Evolutionary conservation across 2,888 invertebrate species (phyloP).

Genomic region (Eupeodes luniger): DNA sequence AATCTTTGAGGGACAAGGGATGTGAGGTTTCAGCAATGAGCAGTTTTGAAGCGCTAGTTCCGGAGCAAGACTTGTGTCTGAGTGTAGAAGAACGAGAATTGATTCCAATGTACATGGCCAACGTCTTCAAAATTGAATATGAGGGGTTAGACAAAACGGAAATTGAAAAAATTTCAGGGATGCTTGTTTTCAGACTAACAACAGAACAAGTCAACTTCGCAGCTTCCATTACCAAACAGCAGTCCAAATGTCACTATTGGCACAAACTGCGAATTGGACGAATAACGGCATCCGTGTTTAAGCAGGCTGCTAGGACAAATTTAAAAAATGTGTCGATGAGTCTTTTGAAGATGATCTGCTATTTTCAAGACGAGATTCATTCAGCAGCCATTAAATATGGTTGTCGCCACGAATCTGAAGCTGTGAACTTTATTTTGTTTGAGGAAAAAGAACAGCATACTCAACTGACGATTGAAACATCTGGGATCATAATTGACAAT

Average conservation of each 20-base stretch:
- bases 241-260: too few species aligned
- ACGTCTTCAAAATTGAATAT: background rate
- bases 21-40: conserved; percentile 17
- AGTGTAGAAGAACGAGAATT: conserved; percentile 5
- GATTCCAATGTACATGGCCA: background rate
- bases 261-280: too few species aligned
- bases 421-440: conserved; percentile 15
- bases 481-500: conserved; percentile 1
- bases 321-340: too few species aligned
- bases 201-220: too few species aligned
- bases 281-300: too few species aligned
- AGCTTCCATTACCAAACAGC: too few species aligned
- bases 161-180: too few species aligned
- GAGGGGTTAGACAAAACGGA: too few species aligned
- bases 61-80: background rate
- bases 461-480: background rate
- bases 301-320: too few species aligned
- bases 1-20: conserved; percentile 15
- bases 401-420: conserved; percentile 13
- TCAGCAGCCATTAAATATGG: conserved; percentile 25
- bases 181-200: too few species aligned
- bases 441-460: conserved; percentile 14
- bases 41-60: conserved; percentile 2
- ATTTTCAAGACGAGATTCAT: background rate
- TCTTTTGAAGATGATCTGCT: too few species aligned